Evolutionary conservation across 2,888 invertebrate genomes (phyloP).

Genomic region (Drosophila rubida): DNA sequence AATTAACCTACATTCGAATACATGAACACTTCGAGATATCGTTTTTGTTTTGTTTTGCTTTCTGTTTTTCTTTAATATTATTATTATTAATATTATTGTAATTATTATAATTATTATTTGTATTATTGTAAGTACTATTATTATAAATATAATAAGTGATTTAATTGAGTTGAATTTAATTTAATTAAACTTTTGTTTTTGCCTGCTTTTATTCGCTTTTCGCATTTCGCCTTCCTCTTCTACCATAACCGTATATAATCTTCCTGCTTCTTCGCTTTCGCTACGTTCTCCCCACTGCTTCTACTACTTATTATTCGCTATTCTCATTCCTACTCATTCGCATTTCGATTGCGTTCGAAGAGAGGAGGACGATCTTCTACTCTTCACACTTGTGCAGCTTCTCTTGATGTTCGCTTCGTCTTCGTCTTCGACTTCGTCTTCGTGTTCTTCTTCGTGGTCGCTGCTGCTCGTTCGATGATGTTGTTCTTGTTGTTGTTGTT

Average conservation of each 20-base stretch:
- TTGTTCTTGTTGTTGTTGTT: constrained; percentile 35
- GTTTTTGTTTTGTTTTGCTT: constrained; percentile 39
- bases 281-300: neutral
- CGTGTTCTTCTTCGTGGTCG: constrained; percentile 29
- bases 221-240: constrained; percentile 11
- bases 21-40: constrained; percentile 81
- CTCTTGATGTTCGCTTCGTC: constrained; percentile 8
- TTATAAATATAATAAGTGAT: constrained; percentile 61
- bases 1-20: constrained; percentile 75
- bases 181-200: constrained; percentile 68
- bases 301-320: neutral
- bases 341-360: constrained; percentile 19
- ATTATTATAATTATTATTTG: constrained; percentile 18
- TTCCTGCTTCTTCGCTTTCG: too few species aligned
- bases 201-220: constrained; percentile 30
- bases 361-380: constrained; percentile 12
- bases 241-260: too few species aligned
- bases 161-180: constrained; percentile 76
- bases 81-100: constrained; percentile 9
- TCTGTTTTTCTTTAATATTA: constrained; percentile 9
- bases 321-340: constrained; percentile 29
- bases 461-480: constrained; percentile 41
- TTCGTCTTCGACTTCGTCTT: neutral
- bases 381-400: constrained; percentile 38
- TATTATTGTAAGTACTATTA: constrained; percentile 11